Base-by-base conservation (phyloP, 2,888 invertebrate genomes). In the Latrodectus elegans region DNA sequence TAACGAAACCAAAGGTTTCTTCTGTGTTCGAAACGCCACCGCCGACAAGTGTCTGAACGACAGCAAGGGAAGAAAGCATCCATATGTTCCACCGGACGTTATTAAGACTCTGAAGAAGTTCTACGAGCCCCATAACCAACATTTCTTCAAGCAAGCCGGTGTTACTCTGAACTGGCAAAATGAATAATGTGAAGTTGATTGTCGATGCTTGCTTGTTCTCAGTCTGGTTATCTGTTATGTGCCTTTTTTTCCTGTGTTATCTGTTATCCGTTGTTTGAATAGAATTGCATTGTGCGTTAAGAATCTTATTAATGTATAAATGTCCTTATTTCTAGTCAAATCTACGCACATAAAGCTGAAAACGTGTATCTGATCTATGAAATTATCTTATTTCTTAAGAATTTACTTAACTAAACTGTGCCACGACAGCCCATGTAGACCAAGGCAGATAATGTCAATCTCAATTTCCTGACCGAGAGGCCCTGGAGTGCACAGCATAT, bases 1-100 rank as follows among this genome's bases (percentile, higher is more conserved):
- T 93, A 99, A 99, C 93, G 95, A 96, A 93, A 97, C 97, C 17
- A 97, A 98, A 93, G 97, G 99, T 88, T 97, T 99, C 93, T 99
- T 96, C 93, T 99, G 99, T 92, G 92, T 93, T 89, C 90, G 92
- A 49, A 92, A 92, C 89, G 92, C 92, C 51, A 92, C 92, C 72
- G 91, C 90, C 94, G 96, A 91, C 95, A 96, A 96, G 91, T 98
- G 98, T 92, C 93, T 98, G 78, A 96, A 97, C 94, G 97, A 94
- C 94, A 97, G 93, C 95, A 98, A 94, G 93, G 98, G 93, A 92
- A 95, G 92, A 94, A 96, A 93, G 95, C 97, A 98, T 93, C 97
- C 97, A 9, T 94, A 95, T 64, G 96, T 98, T 15, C 95, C 96
- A 92, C 95, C 95, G 0, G 93, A 95, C 73, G 95, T 96, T 85